Conservation (phyloP, 2,888 invertebrate species). For the Busseola fusca region DNA sequence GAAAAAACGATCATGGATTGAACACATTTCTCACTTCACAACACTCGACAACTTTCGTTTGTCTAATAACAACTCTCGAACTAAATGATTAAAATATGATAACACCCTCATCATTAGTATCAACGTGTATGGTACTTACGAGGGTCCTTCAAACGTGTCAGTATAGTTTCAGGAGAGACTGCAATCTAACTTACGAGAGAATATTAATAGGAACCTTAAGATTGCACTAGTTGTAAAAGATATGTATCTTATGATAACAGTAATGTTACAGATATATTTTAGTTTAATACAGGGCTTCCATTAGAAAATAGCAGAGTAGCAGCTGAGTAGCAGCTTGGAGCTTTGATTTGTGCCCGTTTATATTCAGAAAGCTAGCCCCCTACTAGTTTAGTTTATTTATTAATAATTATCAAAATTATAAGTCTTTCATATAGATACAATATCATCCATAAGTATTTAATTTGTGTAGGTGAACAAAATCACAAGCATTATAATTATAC, state of each 20-base stretch:
- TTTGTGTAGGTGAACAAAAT: not conserved
- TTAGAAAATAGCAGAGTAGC: no score
- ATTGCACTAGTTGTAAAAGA: not conserved
- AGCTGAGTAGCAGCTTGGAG: not conserved
- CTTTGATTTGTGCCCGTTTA: not conserved
- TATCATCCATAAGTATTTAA: not conserved
- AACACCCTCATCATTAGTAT: not conserved
- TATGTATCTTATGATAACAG: not conserved
- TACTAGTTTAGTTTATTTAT: not conserved
- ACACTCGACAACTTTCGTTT: no score
- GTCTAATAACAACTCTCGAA: not conserved
- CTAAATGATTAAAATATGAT: not conserved
- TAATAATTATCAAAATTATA: not conserved
- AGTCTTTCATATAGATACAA: not conserved
- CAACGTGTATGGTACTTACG: not conserved
- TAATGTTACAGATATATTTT: not conserved
- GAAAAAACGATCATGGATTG: not conserved
- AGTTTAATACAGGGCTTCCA: not conserved
- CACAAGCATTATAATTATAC: not conserved
- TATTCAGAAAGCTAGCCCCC: no score
- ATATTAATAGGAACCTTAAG: constrained; percentile 6
- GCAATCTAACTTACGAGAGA: constrained; percentile 16
- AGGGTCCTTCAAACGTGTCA: not conserved
- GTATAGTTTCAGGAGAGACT: constrained; percentile 1
- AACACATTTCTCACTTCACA: no score